Percentiles rank a stretch among this genome's conserved stretches.
These are phyloP conservation scores for Pogonophryne albipinna DNA, from an alignment of 2,797 vertebrate genomes.

Conservation along the genomic window DNA sequence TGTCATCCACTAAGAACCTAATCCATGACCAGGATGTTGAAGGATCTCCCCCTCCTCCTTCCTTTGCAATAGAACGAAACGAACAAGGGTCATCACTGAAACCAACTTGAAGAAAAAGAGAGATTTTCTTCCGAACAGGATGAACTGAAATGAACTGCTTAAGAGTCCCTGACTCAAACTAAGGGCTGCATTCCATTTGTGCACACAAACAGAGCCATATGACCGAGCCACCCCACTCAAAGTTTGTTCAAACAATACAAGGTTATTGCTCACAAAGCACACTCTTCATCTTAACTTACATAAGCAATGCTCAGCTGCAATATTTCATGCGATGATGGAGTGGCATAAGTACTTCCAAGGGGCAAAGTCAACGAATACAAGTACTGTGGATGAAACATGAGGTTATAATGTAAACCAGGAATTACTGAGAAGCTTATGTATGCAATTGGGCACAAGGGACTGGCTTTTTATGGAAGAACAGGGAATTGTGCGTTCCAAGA, in stretches of 20 bases:
- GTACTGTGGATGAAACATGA: conserved; percentile 20
- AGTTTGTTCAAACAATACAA: conserved; percentile 42
- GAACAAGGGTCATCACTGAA: conserved; percentile 36
- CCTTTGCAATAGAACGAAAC: conserved; percentile 44
- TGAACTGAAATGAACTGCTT: conserved; percentile 55
- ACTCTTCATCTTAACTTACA: conserved; percentile 32
- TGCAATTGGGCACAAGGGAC: conserved; percentile 4
- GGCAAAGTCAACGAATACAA: conserved; percentile 24
- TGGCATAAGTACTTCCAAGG: conserved; percentile 19
- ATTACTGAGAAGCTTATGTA: conserved; percentile 7
- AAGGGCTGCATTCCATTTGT: conserved; percentile 29
- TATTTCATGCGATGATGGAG: conserved; percentile 18
- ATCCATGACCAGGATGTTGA: conserved; percentile 72
- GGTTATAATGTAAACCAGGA: conserved; percentile 21
- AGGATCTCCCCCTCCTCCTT: conserved; percentile 50
- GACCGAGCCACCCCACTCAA: conserved; percentile 15
- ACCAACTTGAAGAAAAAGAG: conserved; percentile 39
- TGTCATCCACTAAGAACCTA: conserved; percentile 70
- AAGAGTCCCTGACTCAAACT: conserved; percentile 36
- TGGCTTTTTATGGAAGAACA: conserved; percentile 21
- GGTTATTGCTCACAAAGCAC: conserved; percentile 38
- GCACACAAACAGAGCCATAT: conserved; percentile 34
- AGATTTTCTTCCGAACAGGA: conserved; percentile 50
- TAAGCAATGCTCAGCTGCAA: conserved; percentile 13
- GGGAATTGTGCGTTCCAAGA: neutral